Evolutionary conservation across 2,113 vertebrate genomes (phyloP), one percentile per base, ranked within the genome.

Genomic region (Channa argus): DNA sequence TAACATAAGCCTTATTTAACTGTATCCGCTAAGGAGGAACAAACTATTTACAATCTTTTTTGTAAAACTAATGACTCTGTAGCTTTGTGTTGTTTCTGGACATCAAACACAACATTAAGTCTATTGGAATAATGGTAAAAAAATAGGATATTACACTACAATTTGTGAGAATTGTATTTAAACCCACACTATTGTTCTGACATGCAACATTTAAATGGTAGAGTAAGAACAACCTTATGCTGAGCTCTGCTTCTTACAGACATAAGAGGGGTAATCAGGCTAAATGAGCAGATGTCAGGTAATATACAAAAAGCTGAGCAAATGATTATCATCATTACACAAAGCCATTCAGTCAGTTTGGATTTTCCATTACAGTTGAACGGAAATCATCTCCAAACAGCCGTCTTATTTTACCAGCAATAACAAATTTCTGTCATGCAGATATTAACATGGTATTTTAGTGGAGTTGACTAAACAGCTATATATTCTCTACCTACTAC

Each of bases 271-370:
- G 63, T 8, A 12, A 71, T 11, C 56, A 11, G 41, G 50, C 33
- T 39, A 13, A 10, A 37, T 50, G 71, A 72, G 63, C 63, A 56
- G 44, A 39, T 41, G 58, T 53, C 44, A 24, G 41, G n/a, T 65
- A 52, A 71, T 41, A 50, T n/a, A 51, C n/a, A 70, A 69, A 74
- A 39, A 80, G 66, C 61, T 80, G 71, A 66, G 61, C 38, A 67
- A 68, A 71, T 62, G 50, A 83, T 71, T 62, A 34, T 34, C 2
- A 10, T 71, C 60, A 71, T 80, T 76, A 77, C 46, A 46, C 38
- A 61, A 51, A 63, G 73, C 13, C 33, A 49, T 51, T 76, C n/a
- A 50, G 64, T 60, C 12, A 2, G 8, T 70, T 34, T 71, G 71
- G 54, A 81, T 2, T 15, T 62, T 63, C 52, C 62, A 79, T 87